A percentile compares a stretch with the other conserved stretches of the same genome.
Conservation (phyloP, 2,888 invertebrate genomes). For the Notocelia uddmanniana region DNA sequence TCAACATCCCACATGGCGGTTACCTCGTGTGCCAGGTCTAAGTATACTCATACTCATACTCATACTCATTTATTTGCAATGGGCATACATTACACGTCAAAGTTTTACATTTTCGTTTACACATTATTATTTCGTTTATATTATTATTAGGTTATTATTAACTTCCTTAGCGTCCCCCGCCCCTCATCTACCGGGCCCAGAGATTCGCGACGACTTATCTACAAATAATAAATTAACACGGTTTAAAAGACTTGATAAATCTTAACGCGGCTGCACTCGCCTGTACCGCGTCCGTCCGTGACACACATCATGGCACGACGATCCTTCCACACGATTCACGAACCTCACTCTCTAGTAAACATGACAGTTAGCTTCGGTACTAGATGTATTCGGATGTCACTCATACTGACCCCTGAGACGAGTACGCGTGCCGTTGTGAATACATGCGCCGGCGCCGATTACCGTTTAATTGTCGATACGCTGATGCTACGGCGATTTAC, state of each 20-base stretch:
- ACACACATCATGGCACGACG: slow-evolving; percentile 32
- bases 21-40: too few relatives aligned
- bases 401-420: not conserved
- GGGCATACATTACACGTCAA: too few relatives aligned
- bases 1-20: too few relatives aligned
- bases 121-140: too few relatives aligned
- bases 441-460: slow-evolving; percentile 14
- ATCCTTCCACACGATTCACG: slow-evolving; percentile 2
- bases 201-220: too few relatives aligned
- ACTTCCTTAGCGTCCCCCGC: too few relatives aligned
- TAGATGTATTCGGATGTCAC: not conserved
- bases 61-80: too few relatives aligned
- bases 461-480: slow-evolving; percentile 17
- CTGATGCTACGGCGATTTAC: not conserved
- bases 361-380: not conserved
- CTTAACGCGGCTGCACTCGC: not conserved
- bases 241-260: not conserved
- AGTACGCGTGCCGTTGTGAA: not conserved
- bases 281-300: slow-evolving; percentile 29
- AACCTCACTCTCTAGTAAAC: not conserved
- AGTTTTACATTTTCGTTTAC: too few relatives aligned
- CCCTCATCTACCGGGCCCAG: too few relatives aligned
- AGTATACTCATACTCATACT: too few relatives aligned
- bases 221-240: too few relatives aligned
- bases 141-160: too few relatives aligned